Base-by-base conservation (phyloP, 37 sponge, comb jelly and placozoan genomes). In the Dysidea cf. avara region DNA sequence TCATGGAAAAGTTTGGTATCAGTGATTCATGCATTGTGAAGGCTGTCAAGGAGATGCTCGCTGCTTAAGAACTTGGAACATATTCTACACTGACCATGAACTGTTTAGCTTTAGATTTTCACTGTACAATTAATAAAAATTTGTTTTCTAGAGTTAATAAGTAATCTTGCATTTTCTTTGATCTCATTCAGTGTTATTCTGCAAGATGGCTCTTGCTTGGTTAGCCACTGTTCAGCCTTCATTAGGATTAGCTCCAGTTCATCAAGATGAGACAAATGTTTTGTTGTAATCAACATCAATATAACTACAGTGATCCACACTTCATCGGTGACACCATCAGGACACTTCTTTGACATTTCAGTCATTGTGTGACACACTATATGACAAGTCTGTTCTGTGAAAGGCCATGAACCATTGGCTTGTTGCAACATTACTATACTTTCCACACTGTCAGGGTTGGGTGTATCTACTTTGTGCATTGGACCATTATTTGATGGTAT, bases 1-100 rank as follows among this genome's bases (percentile, higher is more conserved):
- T 97, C 50, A 63, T 97, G 84, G 87, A 97, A 35, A 53, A 72
- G 53, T 91, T 77, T 65, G 93, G 93, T 0, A 92, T 97, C 32
- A 72, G 77, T 31, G 73, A 86, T 60, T 57, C 36, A 5, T 69
- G 75, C 46, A 92, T 97, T 55, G 76, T 80, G 11, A 61, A 69
- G 25, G 92, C 95, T 28, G 93, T 91, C 54, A 89, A 85, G 85
- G 62, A 74, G n/a, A 33, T 92, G 80, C 3, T 84, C n/a, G n/a
- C n/a, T 18, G 28, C 34, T 18, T 57, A 71, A 71, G 52, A 50
- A 9, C 21, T 5, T 24, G 29, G 26, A 68, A 64, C n/a, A n/a
- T n/a, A n/a, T n/a, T n/a, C n/a, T n/a, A n/a, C n/a, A n/a, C n/a
- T n/a, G n/a, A n/a, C n/a, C n/a, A n/a, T n/a, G n/a, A n/a, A n/a